Evolutionary conservation across 2,113 vertebrate genomes (phyloP), one percentile per base, ranked within the genome.

Genomic region (Dicrurus megarhynchus): DNA sequence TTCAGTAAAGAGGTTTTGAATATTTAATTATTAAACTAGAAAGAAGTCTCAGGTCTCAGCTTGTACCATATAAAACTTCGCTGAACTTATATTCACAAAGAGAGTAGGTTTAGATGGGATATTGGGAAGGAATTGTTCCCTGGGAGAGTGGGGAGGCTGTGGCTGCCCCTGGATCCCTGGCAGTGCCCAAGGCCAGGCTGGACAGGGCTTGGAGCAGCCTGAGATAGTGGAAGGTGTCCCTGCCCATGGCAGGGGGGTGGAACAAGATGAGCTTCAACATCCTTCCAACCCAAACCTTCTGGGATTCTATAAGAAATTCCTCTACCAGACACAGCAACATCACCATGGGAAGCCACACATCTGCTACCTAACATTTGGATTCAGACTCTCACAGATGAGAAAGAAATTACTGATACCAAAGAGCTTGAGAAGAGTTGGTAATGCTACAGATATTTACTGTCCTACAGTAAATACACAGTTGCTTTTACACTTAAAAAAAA

Each of bases 181-280:
- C 0, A 69, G 11, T 46, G n/a, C 2, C 19, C 39, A 46, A 47
- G 39, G 23, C 84, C 55, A 39, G 74, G 28, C 0, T 78, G 64
- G 55, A 53, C 0, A 0, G 6, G 39, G 15, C 18, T 47, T 6
- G 64, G 18, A 53, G 23, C 2, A 39, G 0, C 13, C 18, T 69
- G 55, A 33, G 23, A 4, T 1, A 28, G 19, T 46, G 19, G 46
- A n/a, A 87, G 22, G 10, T 53, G 39, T 46, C 46, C 63, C 84
- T 60, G 46, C 26, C 2, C 21, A 37, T 13, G 21, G 50, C 49
- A 64, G 21, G 20, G 32, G 20, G 11, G 4, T 41, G 50, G 26
- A 64, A 64, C 21, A 27, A 64, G 14, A 23, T 10, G 9, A 57
- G 11, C 18, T 9, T 56, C 16, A 50, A 65, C 14, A 23, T 53